Percentiles rank a stretch among this genome's conserved stretches.
These are phyloP conservation scores for Aricia artaxerxes DNA, from an alignment of 2,888 invertebrate genomes.

Conservation along the genomic window DNA sequence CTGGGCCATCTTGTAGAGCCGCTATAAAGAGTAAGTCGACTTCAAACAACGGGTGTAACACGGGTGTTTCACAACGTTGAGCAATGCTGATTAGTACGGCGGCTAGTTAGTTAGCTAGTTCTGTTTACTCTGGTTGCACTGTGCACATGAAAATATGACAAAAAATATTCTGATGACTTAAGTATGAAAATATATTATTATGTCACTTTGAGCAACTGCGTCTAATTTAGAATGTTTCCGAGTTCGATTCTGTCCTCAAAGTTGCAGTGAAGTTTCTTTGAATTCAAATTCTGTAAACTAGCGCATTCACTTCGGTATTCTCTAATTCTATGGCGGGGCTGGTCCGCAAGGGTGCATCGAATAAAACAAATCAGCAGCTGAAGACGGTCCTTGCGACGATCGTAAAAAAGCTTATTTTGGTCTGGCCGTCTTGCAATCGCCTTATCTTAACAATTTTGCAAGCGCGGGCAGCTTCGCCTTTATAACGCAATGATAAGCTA, in stretches of 20 bases:
- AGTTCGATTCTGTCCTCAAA: neutral
- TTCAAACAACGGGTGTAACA: too few species aligned
- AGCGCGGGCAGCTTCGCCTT: constrained; percentile 34
- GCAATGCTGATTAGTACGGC: too few species aligned
- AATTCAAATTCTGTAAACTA: neutral
- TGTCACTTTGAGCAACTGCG: too few species aligned
- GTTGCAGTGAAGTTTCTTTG: neutral
- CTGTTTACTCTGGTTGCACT: too few species aligned
- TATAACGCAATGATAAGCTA: constrained; percentile 36
- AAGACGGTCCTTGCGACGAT: constrained; percentile 41
- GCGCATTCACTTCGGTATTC: constrained; percentile 34
- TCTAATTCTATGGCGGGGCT: constrained; percentile 35
- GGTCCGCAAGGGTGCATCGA: constrained; percentile 39
- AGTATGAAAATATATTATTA: too few species aligned
- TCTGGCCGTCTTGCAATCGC: constrained; percentile 23
- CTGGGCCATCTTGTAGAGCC: too few species aligned
- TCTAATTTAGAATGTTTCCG: too few species aligned
- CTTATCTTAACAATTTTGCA: constrained; percentile 37
- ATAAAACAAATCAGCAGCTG: constrained; percentile 44
- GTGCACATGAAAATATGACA: too few species aligned
- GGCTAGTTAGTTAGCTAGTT: too few species aligned
- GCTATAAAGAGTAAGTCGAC: too few species aligned
- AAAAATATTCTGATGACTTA: too few species aligned
- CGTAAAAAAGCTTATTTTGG: constrained; percentile 39
- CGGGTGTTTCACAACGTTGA: too few species aligned